Evolutionary conservation across 1,140 invertebrate genomes (phyloP).

Genomic region (Diplogasteroides magnus): DNA sequence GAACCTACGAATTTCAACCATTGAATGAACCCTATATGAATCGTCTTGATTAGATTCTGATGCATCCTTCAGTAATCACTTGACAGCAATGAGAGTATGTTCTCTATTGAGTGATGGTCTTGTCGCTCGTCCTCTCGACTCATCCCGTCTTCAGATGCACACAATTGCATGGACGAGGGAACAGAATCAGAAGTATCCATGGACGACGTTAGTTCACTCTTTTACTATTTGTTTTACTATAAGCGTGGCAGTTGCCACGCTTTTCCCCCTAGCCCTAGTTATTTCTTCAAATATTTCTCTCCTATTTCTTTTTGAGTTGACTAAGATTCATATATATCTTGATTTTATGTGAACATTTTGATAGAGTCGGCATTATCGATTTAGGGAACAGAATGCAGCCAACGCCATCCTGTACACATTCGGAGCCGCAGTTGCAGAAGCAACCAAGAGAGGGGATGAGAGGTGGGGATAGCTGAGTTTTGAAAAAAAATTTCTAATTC

Average conservation of each 20-base stretch:
- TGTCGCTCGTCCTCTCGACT: slow-evolving; percentile 27
- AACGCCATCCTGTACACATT: slow-evolving; percentile 47
- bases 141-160: slow-evolving; percentile 23
- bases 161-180: slow-evolving; percentile 38
- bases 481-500: too few species aligned
- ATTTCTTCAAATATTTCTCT: slow-evolving; percentile 26
- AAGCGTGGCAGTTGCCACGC: too few species aligned
- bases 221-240: too few species aligned
- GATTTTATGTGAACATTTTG: too few species aligned
- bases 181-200: slow-evolving; percentile 52
- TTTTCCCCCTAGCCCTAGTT: too few species aligned
- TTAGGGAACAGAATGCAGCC: slow-evolving; percentile 50
- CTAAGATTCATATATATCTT: too few species aligned
- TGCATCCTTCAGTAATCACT: neutral
- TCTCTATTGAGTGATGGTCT: slow-evolving; percentile 13
- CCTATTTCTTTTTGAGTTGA: slow-evolving; percentile 10
- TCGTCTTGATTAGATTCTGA: too few species aligned
- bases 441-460: slow-evolving; percentile 12
- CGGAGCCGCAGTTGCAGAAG: slow-evolving; percentile 48
- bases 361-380: too few species aligned
- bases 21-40: too few species aligned
- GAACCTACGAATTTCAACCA: too few species aligned
- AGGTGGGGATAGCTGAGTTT: slow-evolving; percentile 10
- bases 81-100: neutral
- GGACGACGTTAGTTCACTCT: slow-evolving; percentile 43